Base-by-base conservation (phyloP, 2,888 invertebrate species). In the Monochamus alternatus region DNA sequence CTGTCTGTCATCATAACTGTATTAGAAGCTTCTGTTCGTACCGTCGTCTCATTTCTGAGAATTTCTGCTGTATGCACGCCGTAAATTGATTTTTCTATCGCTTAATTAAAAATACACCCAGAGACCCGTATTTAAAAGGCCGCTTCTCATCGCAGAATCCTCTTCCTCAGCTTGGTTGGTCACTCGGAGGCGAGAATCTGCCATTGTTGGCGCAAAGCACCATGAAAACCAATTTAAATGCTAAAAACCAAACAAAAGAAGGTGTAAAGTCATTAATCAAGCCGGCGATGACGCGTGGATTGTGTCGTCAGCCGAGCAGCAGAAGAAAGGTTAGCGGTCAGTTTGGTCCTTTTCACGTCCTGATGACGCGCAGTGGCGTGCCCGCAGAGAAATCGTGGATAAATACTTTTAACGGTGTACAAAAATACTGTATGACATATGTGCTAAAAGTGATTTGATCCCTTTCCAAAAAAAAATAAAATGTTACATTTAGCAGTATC, bases 261-360 rank as follows among this genome's bases (percentile, higher is more conserved):
- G 72, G 72, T 65, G 64, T 64, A 58, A 72, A 72, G 58, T 66
- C 75, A 75, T 75, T 75, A 71, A 75, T 75, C 75, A 75, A 66
- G 71, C 55, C 47, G 75, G 64, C 69, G 66, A 71, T 71, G 71
- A 72, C 71, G 75, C 71, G 75, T 75, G 75, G 75, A 75, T 75
- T 75, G 72, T 72, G 75, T 75, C 75, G 71, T 75, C 71, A 71
- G 38, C 30, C 74, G 58, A 43, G 58, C 47, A 65, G 58, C 52
- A 65, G 32, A 64, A 43, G 65, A 72, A 65, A 64, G 30, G 51
- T 64, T 72, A 58, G 43, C 64, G 58, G 55, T 38, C 64, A 64
- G 38, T 32, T 59, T 51, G 58, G 64, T 43, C 64, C 65, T 72
- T 44, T 72, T 38, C 30, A 55, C 58, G 30, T 58, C 51, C 30